Conservation (phyloP, 2,888 invertebrate genomes). For the Spodoptera exigua region DNA sequence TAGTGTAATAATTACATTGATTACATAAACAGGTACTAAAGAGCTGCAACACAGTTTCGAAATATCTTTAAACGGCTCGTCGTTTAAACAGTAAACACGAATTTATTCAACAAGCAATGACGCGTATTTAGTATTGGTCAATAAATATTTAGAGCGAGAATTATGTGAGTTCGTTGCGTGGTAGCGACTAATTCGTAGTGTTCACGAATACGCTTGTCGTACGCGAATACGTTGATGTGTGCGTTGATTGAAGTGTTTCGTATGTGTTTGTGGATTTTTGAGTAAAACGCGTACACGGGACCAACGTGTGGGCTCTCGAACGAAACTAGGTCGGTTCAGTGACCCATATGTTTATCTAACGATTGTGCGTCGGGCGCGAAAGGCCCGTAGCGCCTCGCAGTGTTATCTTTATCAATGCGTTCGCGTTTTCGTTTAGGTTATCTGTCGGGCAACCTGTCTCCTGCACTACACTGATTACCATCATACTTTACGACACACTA, state of each 20-base stretch:
- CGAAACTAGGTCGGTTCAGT: slow-evolving; percentile 88
- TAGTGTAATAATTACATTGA: slow-evolving; percentile 19
- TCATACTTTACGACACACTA: slow-evolving; percentile 24
- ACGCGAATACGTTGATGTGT: slow-evolving; percentile 55
- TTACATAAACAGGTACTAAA: slow-evolving; percentile 42
- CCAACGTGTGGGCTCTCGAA: slow-evolving; percentile 69
- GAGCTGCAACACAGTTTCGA: slow-evolving; percentile 39
- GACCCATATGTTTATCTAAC: slow-evolving; percentile 89
- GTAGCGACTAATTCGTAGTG: slow-evolving; percentile 51
- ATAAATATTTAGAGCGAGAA: slow-evolving; percentile 60
- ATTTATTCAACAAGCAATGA: slow-evolving; percentile 54
- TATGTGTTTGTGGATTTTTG: slow-evolving; percentile 75
- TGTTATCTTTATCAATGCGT: slow-evolving; percentile 79
- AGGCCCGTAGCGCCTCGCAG: slow-evolving; percentile 68
- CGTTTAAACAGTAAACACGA: slow-evolving; percentile 45
- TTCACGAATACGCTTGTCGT: slow-evolving; percentile 50
- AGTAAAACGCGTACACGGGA: slow-evolving; percentile 77
- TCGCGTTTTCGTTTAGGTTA: slow-evolving; percentile 86
- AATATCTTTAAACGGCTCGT: slow-evolving; percentile 39
- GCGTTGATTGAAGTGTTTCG: slow-evolving; percentile 69
- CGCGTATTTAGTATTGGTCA: slow-evolving; percentile 50
- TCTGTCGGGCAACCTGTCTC: slow-evolving; percentile 85
- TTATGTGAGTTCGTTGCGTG: slow-evolving; percentile 59
- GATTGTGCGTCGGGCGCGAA: slow-evolving; percentile 80
- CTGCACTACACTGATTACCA: slow-evolving; percentile 65